Percentiles rank a stretch among this genome's conserved stretches.
These are phyloP conservation scores for Folsomia manolachei DNA, from an alignment of 2,888 invertebrate species.

Conservation along the genomic window DNA sequence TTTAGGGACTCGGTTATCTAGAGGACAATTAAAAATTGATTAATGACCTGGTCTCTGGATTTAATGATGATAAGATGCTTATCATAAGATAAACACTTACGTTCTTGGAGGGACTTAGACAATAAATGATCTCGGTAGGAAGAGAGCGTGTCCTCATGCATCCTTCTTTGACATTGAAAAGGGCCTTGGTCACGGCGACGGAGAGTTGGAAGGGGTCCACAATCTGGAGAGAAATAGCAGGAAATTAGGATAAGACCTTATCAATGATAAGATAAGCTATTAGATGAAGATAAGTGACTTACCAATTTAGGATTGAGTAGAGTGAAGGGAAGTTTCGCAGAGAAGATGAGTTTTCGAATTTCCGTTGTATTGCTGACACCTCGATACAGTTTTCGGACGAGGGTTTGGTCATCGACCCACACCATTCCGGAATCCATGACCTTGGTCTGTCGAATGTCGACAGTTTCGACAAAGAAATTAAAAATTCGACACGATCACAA, in stretches of 20 bases:
- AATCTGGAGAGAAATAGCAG: constrained; percentile 26
- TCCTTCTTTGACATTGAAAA: constrained; percentile 41
- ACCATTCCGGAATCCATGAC: neutral
- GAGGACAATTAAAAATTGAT: constrained; percentile 4
- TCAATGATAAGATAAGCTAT: constrained; percentile 6
- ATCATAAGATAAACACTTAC: constrained; percentile 27
- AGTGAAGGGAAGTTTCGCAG: constrained; percentile 42
- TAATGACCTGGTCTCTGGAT: too few relatives aligned
- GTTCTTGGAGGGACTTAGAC: constrained; percentile 46
- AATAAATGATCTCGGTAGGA: constrained; percentile 47
- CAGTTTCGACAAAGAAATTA: neutral
- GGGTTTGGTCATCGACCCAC: constrained; percentile 30
- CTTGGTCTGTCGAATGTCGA: neutral
- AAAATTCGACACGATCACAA: neutral
- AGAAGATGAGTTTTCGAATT: constrained; percentile 39
- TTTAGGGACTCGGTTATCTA: constrained; percentile 65
- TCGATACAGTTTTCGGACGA: constrained; percentile 38
- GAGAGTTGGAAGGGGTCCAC: constrained; percentile 46
- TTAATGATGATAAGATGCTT: neutral
- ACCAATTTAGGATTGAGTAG: constrained; percentile 46
- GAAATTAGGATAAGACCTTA: too few relatives aligned
- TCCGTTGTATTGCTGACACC: constrained; percentile 43
- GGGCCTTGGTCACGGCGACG: constrained; percentile 45
- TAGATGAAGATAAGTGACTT: constrained; percentile 5
- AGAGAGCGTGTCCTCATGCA: constrained; percentile 46